Evolutionary conservation across 1,140 invertebrate species (phyloP).

Genomic region (Zaprionus lachaisei): DNA sequence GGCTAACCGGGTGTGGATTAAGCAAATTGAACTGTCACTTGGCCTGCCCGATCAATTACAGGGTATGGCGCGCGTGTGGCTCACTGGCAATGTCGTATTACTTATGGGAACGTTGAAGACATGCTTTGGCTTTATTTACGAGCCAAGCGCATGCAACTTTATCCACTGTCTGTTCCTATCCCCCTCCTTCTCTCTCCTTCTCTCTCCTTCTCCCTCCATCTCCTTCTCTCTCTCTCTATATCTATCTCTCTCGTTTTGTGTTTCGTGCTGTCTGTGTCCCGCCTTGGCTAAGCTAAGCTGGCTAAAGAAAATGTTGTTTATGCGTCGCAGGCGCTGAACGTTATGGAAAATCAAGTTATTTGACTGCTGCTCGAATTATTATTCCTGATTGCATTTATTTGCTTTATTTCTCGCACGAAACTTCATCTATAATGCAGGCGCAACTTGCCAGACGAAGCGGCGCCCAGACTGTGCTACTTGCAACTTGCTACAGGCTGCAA

Average conservation of each 20-base stretch:
- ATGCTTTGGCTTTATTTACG: conserved; percentile 70
- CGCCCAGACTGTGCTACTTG: conserved; percentile 35
- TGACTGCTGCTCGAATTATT: conserved; percentile 72
- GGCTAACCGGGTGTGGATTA: background rate
- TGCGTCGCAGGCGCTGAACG: conserved; percentile 48
- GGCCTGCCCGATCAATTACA: background rate
- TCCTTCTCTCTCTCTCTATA: background rate
- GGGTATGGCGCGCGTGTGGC: conserved; percentile 5
- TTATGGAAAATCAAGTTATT: conserved; percentile 68
- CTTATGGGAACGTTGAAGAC: conserved; percentile 52
- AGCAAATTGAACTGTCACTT: background rate
- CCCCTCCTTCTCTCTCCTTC: background rate
- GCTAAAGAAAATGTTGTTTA: conserved; percentile 66
- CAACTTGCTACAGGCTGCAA: background rate
- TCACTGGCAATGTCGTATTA: conserved; percentile 1
- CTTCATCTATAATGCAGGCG: conserved; percentile 78
- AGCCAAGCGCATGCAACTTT: conserved; percentile 55
- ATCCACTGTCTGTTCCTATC: background rate
- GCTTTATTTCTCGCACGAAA: conserved; percentile 72
- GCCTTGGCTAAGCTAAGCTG: conserved; percentile 29
- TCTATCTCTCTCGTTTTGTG: background rate
- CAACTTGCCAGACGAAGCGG: conserved; percentile 46
- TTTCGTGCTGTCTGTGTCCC: background rate
- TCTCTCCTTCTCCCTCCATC: background rate
- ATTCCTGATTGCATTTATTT: conserved; percentile 81